Percentiles rank a stretch among this genome's conserved stretches.
Conservation (phyloP, 2,888 invertebrate genomes). For the Phania funesta region DNA sequence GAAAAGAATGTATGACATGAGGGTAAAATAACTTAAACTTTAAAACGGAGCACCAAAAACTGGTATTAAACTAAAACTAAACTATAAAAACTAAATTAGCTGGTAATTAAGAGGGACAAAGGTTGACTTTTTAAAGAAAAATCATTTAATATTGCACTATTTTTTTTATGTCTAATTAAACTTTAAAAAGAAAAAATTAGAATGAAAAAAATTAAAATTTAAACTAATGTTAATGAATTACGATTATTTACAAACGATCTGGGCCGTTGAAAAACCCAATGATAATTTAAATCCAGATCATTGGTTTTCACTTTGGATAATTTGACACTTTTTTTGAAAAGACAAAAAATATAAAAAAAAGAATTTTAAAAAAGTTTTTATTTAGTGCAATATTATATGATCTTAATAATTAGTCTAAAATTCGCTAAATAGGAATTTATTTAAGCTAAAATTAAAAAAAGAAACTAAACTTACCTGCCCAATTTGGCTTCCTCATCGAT, state of each 20-base stretch:
- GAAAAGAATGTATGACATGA: slow-evolving; percentile 32
- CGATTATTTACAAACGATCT: slow-evolving; percentile 77
- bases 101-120: not conserved
- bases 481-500: slow-evolving; percentile 91
- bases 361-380: slow-evolving; percentile 63
- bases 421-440: not conserved
- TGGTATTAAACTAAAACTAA: slow-evolving; percentile 13
- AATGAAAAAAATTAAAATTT: slow-evolving; percentile 49
- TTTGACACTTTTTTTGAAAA: slow-evolving; percentile 54
- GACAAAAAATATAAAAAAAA: slow-evolving; percentile 63
- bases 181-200: slow-evolving; percentile 39
- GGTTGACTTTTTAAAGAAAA: not conserved
- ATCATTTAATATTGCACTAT: slow-evolving; percentile 66
- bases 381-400: slow-evolving; percentile 78
- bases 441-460: not conserved
- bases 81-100: not conserved
- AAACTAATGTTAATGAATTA: slow-evolving; percentile 75
- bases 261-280: slow-evolving; percentile 78
- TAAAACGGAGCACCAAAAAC: not conserved
- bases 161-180: not conserved
- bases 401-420: slow-evolving; percentile 34
- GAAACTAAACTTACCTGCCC: slow-evolving; percentile 86
- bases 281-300: slow-evolving; percentile 75
- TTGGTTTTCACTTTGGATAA: slow-evolving; percentile 63
- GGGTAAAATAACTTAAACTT: slow-evolving; percentile 7